Evolutionary conservation across 2,797 vertebrate species (phyloP).

Genomic region (Channallabes apus): DNA sequence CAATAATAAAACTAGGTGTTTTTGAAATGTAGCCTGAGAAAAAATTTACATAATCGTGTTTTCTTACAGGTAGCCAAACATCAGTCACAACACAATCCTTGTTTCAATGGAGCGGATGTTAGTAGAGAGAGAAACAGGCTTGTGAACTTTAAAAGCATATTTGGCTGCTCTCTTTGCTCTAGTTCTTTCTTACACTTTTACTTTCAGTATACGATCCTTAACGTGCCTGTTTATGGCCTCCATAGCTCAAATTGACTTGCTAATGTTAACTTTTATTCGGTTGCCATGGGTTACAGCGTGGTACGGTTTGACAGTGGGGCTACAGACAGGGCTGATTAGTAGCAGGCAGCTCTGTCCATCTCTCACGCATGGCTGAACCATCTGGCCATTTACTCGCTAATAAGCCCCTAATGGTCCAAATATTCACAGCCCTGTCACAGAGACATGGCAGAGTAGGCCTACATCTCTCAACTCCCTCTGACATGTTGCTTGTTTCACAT

Average conservation of each 20-base stretch:
- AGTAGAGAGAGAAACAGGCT: slow-evolving; percentile 49
- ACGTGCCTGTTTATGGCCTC: slow-evolving; percentile 95
- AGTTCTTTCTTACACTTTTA: slow-evolving; percentile 33
- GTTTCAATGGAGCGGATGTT: slow-evolving; percentile 43
- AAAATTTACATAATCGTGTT: not conserved
- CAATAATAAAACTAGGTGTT: not conserved
- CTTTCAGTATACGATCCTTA: slow-evolving; percentile 63
- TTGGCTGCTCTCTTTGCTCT: slow-evolving; percentile 45
- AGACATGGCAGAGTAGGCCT: slow-evolving; percentile 99
- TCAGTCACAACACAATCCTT: slow-evolving; percentile 41
- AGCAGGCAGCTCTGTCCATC: slow-evolving; percentile 99
- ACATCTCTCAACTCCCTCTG: slow-evolving; percentile 99
- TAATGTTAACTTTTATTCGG: slow-evolving; percentile 99
- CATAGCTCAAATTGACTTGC: slow-evolving; percentile 99
- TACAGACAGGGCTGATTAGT: slow-evolving; percentile 99
- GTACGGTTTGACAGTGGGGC: slow-evolving; percentile 99
- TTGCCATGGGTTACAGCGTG: slow-evolving; percentile 99
- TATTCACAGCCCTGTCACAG: slow-evolving; percentile 99
- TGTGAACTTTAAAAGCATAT: slow-evolving; percentile 64
- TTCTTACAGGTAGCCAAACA: slow-evolving; percentile 19
- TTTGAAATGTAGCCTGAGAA: slow-evolving; percentile 17
- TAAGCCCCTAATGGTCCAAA: slow-evolving; percentile 99
- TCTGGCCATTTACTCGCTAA: slow-evolving; percentile 99
- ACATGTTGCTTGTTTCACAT: slow-evolving; percentile 99
- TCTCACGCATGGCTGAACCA: slow-evolving; percentile 99